Evolutionary conservation across 2,888 invertebrate genomes (phyloP), one percentile per base, ranked within the genome.

Genomic region (Apeira syringaria): DNA sequence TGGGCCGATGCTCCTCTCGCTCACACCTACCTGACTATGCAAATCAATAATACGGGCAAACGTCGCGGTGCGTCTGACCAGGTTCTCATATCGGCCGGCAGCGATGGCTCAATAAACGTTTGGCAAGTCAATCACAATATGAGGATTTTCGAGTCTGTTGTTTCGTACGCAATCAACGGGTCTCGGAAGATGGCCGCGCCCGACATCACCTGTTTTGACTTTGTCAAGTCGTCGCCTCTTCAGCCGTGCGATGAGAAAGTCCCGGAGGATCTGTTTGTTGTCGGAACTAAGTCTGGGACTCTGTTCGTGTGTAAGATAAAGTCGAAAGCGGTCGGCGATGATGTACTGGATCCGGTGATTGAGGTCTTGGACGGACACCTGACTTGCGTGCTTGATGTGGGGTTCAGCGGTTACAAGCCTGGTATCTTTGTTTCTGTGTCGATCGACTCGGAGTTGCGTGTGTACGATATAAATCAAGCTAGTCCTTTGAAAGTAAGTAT

Each of bases 201-300:
- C 0, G 81, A 84, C 9, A 75, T 88, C 12, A 79, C 62, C 3
- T 85, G 86, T 48, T 85, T 88, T 20, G 87, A 86, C 36, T 86
- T 83, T 32, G 73, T 79, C 0, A 84, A 75, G 46, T 59, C 62
- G 0, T 74, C 54, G 25, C 80, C 83, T 0, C 41, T 82, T 0
- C 57, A 78, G 0, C 71, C 80, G 0, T 60, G 66, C 7, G 74
- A 76, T 0, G 73, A 83, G 26, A 78, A 70, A 10, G 56, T 66
- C 0, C 56, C 74, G 0, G 75, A 74, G 4, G 80, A 85, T 9
- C 49, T 84, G 0, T 87, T 88, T 22, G 81, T 84, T 0, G 85
- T 85, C 0, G 87, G 87, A 0, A 61, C 80, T 0, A 78, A 68
- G 5, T 64, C 68, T 3, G 88, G 88, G 0, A 50, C 54, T 6